Evolutionary conservation across 1,140 invertebrate species (phyloP), one percentile per base, ranked within the genome.

Genomic region (Protaetia brevitarsis): DNA sequence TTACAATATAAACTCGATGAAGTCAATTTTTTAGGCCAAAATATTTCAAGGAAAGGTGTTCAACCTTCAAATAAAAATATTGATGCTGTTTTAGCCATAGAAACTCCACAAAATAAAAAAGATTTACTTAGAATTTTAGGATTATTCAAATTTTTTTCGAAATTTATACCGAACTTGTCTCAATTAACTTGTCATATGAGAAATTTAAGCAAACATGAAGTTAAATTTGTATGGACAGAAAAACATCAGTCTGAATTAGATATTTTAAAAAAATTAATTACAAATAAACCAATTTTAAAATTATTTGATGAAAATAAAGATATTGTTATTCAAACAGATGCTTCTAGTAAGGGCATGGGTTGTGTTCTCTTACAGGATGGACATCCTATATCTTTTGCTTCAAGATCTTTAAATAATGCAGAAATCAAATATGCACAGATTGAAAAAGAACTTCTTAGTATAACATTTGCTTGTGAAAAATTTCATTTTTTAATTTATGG

Each of bases 371-470:
- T 76, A 30, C 73, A 71, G 68, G 69, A 64, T 69, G 68, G 69
- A 13, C 59, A 74, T 27, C 78, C 77, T 5, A 70, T 83, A 2
- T 68, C 72, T 13, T 82, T 76, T 74, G 68, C 68, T 5, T 76
- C 72, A n/a, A 66, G 76, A 68, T 67, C 71, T 21, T 63, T 82
- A 4, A 78, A 63, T 10, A 51, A 75, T 8, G 58, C 64, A 26
- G 72, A 79, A 69, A 34, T 71, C 51, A 70, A 71, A 8, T 79
- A 73, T 64, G 66, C 77, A 0, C 76, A 78, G 66, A 82, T 81
- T 23, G 80, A 83, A 67, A 81, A 80, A 61, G 80, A 83, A 71
- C 65, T 76, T 5, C 71, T 81, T 0, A 78, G 75, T 6, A 78
- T 82, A 19, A 66, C 73, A 28, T 79, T 75, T 71, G 74, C 67